Base-by-base conservation (phyloP, 2,113 vertebrate species). In the Rostratula benghalensis region DNA sequence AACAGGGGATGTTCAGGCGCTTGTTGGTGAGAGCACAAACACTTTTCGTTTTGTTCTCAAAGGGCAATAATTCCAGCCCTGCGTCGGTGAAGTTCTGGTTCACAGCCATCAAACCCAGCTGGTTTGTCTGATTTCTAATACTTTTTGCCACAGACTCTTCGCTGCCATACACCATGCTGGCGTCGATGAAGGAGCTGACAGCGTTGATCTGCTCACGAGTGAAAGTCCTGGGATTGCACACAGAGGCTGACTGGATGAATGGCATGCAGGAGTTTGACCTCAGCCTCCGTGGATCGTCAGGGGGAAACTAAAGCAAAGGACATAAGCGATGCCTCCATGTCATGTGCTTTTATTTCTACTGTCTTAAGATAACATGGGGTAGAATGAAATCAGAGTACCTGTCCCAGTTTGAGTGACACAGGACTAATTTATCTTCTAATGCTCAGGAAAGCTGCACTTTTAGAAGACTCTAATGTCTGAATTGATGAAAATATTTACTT, bases 201-300 rank as follows among this genome's bases (percentile, higher is more conserved):
- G 98, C 97, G 0, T 99, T 99, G 92, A 99, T 98, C 97, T 99
- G 99, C 95, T 99, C 98, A 7, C 98, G 97, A 51, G 85, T 86
- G 24, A 96, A 95, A 0, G 97, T 53, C 2, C 12, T 19, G 24
- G 75, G 95, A 10, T 3, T 89, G 63, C 96, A 95, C 2, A 25
- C 70, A 0, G 83, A 96, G 5, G 95, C 97, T 3, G 97, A 93
- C 84, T 95, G 95, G 67, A 97, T 70, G 19, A 98, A 98, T 0
- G 96, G 95, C 97, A 98, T 97, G 88, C 98, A 98, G 9, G 89
- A 63, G 50, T 92, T 50, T 2, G 97, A 61, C 11, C 48, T 91
- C 68, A 16, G 85, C 68, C 25, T 7, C 53, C 97, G 86, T 0
- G 95, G 84, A 76, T 98, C 98, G 0, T 86, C 28, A 0, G 24